A percentile compares a stretch with the other conserved stretches of the same genome.
These are phyloP conservation scores for Chrysomela aeneicollis DNA, from an alignment of 2,888 invertebrate species.

Conservation along the genomic window DNA sequence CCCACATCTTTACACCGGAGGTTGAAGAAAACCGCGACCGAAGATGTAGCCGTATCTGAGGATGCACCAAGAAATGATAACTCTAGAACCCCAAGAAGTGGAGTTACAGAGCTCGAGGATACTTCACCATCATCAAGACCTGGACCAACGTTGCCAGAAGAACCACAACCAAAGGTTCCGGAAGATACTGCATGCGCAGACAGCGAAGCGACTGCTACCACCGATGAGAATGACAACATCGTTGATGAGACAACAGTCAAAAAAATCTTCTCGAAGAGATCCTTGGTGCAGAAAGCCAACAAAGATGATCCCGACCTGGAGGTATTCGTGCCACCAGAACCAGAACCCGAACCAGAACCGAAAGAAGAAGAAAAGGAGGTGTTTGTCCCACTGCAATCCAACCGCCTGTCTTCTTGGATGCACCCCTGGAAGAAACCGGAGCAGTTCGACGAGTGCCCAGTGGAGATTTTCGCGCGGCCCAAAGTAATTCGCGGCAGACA, in stretches of 20 bases:
- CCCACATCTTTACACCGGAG: neutral
- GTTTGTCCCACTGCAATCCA: conserved; percentile 59
- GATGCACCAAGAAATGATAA: neutral
- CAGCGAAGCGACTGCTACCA: neutral
- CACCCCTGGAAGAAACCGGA: conserved; percentile 59
- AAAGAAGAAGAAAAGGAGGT: conserved; percentile 57
- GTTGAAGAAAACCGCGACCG: neutral
- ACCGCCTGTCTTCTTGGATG: conserved; percentile 58
- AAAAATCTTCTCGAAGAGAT: conserved; percentile 55
- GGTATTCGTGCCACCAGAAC: conserved; percentile 54
- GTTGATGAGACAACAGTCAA: conserved; percentile 14
- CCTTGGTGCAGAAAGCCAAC: conserved; percentile 56
- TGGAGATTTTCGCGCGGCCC: conserved; percentile 59
- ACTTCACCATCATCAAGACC: neutral
- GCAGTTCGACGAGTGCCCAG: conserved; percentile 56
- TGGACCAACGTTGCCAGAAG: neutral
- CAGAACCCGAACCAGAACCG: conserved; percentile 56
- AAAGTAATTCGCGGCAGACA: conserved; percentile 58
- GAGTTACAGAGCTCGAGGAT: neutral
- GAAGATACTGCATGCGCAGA: neutral
- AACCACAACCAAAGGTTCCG: neutral
- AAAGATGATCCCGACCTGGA: conserved; percentile 57
- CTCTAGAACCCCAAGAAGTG: too few species aligned
- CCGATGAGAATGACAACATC: neutral
- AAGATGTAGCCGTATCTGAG: neutral